phyloP scores from a whole-genome alignment of 2,113 vertebrate species.

The Anguilla japonica region DNA sequence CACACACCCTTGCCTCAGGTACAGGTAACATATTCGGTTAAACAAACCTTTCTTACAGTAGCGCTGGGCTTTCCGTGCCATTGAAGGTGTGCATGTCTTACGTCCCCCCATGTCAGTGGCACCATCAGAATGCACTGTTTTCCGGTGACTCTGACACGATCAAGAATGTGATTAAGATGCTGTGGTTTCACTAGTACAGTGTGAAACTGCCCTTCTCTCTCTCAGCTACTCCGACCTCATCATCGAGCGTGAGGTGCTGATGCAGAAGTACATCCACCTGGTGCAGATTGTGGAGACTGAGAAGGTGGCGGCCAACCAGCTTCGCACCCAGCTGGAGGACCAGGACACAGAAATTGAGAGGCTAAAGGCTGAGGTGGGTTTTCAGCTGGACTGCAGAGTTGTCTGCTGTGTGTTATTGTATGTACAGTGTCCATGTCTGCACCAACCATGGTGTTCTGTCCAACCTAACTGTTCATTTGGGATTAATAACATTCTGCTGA shows the following conservation, averaged over 20 bases:
- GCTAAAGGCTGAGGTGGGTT: conserved; percentile 88
- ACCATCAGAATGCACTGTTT: no score
- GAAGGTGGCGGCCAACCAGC: conserved; percentile 93
- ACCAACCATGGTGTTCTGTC: no score
- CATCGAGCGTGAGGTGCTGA: conserved; percentile 90
- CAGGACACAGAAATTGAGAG: conserved; percentile 95
- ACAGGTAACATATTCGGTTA: no score
- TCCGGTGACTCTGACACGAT: no score
- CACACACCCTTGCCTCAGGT: no score
- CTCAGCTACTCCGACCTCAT: conserved; percentile 88
- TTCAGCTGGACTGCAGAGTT: not conserved
- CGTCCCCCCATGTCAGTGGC: no score
- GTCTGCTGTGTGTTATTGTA: not conserved
- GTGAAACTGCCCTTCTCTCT: not conserved
- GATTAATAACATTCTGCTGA: no score
- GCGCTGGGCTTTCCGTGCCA: no score
- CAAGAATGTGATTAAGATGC: no score
- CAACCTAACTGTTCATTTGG: no score
- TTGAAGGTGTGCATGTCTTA: no score
- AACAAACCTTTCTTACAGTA: no score
- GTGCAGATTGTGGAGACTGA: conserved; percentile 96
- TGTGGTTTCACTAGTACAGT: not conserved
- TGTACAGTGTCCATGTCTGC: not conserved
- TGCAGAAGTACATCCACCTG: conserved; percentile 98
- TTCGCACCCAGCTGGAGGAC: conserved; percentile 94